Evolutionary conservation across 2,797 vertebrate species (phyloP).

Genomic region (Myotis planiceps): DNA sequence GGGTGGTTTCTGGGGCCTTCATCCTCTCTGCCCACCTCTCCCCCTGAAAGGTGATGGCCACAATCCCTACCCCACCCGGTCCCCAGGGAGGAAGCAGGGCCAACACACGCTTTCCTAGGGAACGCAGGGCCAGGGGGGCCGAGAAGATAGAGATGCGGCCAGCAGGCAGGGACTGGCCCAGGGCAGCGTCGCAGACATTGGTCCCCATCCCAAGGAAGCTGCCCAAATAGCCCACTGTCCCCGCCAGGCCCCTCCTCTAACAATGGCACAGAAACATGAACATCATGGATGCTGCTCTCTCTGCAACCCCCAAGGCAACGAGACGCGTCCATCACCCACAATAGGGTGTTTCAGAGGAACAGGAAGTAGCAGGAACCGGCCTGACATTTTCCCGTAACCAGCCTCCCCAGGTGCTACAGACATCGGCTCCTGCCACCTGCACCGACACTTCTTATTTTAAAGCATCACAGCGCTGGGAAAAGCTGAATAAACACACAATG

Average conservation of each 20-base stretch:
- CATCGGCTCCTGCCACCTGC: background rate
- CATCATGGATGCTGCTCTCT: conserved; percentile 2
- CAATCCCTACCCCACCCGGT: too few relatives aligned
- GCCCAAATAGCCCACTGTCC: fast-evolving
- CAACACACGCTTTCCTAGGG: background rate
- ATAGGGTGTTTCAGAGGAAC: background rate
- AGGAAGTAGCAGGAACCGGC: too few relatives aligned
- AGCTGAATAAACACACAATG: background rate
- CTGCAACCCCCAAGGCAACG: conserved; percentile 32
- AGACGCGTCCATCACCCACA: conserved; percentile 48
- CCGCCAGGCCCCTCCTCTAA: background rate
- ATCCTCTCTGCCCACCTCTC: background rate
- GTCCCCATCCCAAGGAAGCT: background rate
- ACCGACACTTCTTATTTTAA: background rate
- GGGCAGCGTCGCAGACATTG: fast-evolving
- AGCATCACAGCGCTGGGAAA: background rate
- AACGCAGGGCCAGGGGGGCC: background rate
- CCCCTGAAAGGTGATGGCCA: background rate
- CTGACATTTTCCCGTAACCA: background rate
- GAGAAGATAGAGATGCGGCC: background rate
- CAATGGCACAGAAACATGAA: conserved; percentile 29
- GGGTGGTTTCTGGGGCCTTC: background rate
- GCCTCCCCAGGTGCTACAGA: background rate
- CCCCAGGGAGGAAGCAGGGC: background rate
- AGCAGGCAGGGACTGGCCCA: background rate